Evolutionary conservation across 2,888 invertebrate species (phyloP), one percentile per base, ranked within the genome.

Genomic region (Theretra japonica): DNA sequence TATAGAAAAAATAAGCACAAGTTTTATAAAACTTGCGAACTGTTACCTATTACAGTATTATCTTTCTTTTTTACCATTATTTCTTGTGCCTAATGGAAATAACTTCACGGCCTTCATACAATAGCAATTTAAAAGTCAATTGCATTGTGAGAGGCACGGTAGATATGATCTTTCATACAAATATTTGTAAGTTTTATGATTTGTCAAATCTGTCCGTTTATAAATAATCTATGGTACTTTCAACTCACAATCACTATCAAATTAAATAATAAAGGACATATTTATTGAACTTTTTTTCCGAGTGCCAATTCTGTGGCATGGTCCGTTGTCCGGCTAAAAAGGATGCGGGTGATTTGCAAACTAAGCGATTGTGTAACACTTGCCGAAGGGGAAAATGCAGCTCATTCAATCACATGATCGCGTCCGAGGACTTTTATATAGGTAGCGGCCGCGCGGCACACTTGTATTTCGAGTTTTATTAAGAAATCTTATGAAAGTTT

Each of bases 331-430:
- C 21, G 65, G 17, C 48, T 65, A 65, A 65, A 62, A 65, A 65
- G 48, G 65, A 23, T 65, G 48, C 41, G 11, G 25, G 17, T 23
- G 65, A 48, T 23, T 41, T 65, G 65, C 65, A 56, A 53, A 15
- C 69, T 50, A 72, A 70, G 28, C 57, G 57, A 70, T 73, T 74
- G 41, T 56, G 71, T 68, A 73, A 74, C 30, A 25, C 15, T 3
- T 68, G 72, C 70, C 53, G 70, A 72, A 58, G 68, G 60, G 68
- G 70, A 70, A 70, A 74, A 72, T 70, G 72, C 70, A 72, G 69
- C 30, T 68, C 70, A 53, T 58, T 69, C 68, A 72, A 70, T 74
- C 69, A 74, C 69, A 69, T 72, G 72, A 72, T 69, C 50, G 65
- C 53, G 62, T 56, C 30, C 33, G 70, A 71, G 62, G 59, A 70